Base-by-base conservation (phyloP, 2,888 invertebrate genomes). In the Tineola bisselliella region DNA sequence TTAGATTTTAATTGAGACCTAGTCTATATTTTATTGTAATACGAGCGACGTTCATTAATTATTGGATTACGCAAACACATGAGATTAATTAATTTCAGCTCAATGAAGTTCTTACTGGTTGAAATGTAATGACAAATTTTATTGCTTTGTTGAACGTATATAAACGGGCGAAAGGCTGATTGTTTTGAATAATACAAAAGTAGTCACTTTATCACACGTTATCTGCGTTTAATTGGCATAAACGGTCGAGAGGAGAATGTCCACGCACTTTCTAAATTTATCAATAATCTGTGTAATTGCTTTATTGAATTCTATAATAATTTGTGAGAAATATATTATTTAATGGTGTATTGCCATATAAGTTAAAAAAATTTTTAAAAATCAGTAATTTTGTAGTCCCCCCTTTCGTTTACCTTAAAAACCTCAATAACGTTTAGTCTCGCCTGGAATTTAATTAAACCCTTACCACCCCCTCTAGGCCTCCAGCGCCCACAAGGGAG, bases 181-280 rank as follows among this genome's bases (percentile, higher is more conserved):
- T 54, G 54, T 54, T 54, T 54, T 17, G 17, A 5, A 10, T 13
- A 54, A 54, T 25, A 17, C 5, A 54, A 54, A 54, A 54, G 25
- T 18, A 54, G 54, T 54, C 25, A 18, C 54, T 48, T 17, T 48
- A 48, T 48, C 48, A 48, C 2, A 15, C 17, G 5, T 48, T 54
- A 54, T 54, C n/a, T 54, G 18, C 18, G 25, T 54, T 54, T 54
- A 54, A 54, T 54, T 54, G 25, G 19, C 54, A 54, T 54, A 54
- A 48, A 54, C 25, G 17, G 54, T 25, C n/a, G 54, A 54, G 25
- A 54, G 19, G 54, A 54, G n/a, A 54, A 54, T 25, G 54, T 54
- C 54, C 17, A 54, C 48, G n/a, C 48, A 13, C 54, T 54, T 54
- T 54, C 54, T 54, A 54, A 54, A 18, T 18, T 54, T 19, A 25